A percentile compares a stretch with the other conserved stretches of the same genome.
Evolutionary conservation across 2,113 vertebrate species (phyloP).

Genomic region (Empidonax alnorum): DNA sequence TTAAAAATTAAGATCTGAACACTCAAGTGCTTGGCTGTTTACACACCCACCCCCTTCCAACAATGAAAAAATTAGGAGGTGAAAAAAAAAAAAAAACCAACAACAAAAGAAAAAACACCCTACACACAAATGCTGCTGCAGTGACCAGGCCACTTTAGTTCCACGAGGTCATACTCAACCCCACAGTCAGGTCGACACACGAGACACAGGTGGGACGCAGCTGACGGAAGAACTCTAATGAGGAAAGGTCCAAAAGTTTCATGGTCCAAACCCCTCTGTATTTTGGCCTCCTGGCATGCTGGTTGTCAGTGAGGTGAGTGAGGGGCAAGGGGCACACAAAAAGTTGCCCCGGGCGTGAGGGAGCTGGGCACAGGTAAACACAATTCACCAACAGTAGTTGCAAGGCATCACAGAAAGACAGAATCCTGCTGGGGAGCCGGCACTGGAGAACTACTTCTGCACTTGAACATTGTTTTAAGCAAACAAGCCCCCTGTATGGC

Average conservation of each 20-base stretch:
- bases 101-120: no score
- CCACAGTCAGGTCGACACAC: neutral
- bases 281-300: neutral
- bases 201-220: neutral
- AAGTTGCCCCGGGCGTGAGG: neutral
- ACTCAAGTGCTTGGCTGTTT: neutral
- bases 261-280: rapidly evolving
- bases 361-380: neutral
- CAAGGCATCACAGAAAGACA: neutral
- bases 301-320: neutral
- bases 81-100: neutral
- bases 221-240: neutral
- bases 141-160: neutral
- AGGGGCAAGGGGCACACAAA: neutral
- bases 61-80: neutral
- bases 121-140: neutral
- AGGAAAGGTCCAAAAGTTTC: neutral
- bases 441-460: neutral
- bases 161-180: neutral
- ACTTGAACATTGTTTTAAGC: neutral
- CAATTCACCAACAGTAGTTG: neutral
- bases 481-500: neutral
- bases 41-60: neutral
- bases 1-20: neutral
- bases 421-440: neutral